These are phyloP conservation scores for Anagyrus pseudococci DNA, from an alignment of 2,888 invertebrate species.

Conservation along the genomic window DNA sequence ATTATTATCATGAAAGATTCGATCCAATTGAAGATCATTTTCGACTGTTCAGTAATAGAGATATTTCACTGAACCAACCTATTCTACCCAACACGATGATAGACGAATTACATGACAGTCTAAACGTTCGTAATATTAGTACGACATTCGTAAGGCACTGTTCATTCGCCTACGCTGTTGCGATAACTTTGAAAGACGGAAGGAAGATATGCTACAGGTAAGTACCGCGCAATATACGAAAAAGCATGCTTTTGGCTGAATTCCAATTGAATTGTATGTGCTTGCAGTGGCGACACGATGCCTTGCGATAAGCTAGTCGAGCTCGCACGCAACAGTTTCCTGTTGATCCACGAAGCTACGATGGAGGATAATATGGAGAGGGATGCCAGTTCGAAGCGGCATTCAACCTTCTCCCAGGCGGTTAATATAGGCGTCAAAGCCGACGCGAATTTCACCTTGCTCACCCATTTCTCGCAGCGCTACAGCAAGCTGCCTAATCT, in stretches of 20 bases:
- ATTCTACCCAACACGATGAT: slow-evolving; percentile 28
- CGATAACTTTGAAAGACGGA: slow-evolving; percentile 65
- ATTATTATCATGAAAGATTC: slow-evolving; percentile 75
- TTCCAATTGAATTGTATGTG: too few relatives aligned
- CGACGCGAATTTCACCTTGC: slow-evolving; percentile 82
- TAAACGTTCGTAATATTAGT: slow-evolving; percentile 51
- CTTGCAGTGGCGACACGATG: slow-evolving; percentile 83
- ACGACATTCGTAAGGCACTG: slow-evolving; percentile 84
- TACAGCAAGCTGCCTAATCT: slow-evolving; percentile 88
- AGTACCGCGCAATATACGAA: not conserved
- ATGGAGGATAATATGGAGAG: slow-evolving; percentile 88
- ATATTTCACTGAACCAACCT: slow-evolving; percentile 63
- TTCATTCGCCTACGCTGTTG: slow-evolving; percentile 81
- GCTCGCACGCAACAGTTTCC: slow-evolving; percentile 75
- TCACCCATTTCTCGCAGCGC: slow-evolving; percentile 97
- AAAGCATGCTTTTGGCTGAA: too few relatives aligned
- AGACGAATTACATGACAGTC: slow-evolving; percentile 43
- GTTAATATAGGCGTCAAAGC: slow-evolving; percentile 74
- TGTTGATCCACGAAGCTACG: slow-evolving; percentile 97
- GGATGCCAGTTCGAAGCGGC: slow-evolving; percentile 83
- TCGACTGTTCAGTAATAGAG: slow-evolving; percentile 72
- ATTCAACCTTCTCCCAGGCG: slow-evolving; percentile 86
- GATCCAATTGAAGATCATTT: slow-evolving; percentile 71
- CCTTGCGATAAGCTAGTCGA: slow-evolving; percentile 80
- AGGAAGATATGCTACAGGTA: slow-evolving; percentile 81